Percentiles rank a stretch among this genome's conserved stretches.
Evolutionary conservation across 2,113 vertebrate species (phyloP).

Genomic region (Chaetodon auriga): DNA sequence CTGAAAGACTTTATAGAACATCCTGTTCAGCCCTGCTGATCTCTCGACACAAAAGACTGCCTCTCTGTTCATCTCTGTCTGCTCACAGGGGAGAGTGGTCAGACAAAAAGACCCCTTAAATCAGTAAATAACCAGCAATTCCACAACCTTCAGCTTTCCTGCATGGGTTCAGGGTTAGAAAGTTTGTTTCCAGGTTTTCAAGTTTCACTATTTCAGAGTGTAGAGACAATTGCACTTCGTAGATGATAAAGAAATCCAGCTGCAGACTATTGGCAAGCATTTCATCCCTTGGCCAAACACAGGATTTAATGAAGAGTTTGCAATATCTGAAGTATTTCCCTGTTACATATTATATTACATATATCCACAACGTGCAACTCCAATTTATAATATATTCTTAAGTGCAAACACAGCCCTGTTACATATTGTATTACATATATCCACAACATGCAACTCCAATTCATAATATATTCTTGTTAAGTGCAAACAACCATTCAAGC

Average conservation of each 20-base stretch:
- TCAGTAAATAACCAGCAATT: not conserved
- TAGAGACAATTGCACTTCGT: not conserved
- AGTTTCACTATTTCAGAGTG: not conserved
- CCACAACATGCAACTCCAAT: too few species aligned
- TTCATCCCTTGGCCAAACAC: not conserved
- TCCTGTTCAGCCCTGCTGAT: not conserved
- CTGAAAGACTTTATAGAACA: constrained; percentile 4
- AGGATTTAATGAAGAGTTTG: not conserved
- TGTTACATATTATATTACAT: not conserved
- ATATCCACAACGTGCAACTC: too few species aligned
- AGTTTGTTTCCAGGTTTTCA: not conserved
- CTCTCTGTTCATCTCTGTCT: not conserved
- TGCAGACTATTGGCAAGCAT: not conserved
- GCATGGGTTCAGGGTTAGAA: not conserved
- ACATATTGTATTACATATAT: too few species aligned
- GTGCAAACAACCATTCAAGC: not conserved
- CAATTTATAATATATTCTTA: not conserved
- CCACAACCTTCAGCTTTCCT: not conserved
- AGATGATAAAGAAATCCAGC: not conserved
- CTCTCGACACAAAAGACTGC: constrained; percentile 2
- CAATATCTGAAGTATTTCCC: not conserved
- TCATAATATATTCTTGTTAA: not conserved
- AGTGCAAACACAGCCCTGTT: not conserved
- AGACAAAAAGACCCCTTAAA: not conserved
- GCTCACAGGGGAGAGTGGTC: not conserved